Evolutionary conservation across 2,113 vertebrate genomes (phyloP).

Genomic region (Cynopterus brachyotis): DNA sequence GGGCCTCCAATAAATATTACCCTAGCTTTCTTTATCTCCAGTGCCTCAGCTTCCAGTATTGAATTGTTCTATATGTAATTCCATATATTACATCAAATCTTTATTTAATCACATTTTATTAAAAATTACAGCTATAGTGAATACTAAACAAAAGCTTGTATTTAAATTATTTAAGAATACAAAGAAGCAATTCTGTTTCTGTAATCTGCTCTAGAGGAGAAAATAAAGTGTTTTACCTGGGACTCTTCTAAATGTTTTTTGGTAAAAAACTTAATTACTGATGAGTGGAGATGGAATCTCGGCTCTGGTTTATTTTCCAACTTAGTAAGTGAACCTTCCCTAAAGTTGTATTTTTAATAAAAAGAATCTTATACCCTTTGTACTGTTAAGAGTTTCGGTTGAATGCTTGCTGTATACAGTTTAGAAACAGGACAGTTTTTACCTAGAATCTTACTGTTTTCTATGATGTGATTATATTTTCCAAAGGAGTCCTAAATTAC

Average conservation of each 20-base stretch:
- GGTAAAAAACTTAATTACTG: background rate
- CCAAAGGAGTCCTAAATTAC: background rate
- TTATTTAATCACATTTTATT: background rate
- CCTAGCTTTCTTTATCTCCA: background rate
- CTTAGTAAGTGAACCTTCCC: background rate
- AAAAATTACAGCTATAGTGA: background rate
- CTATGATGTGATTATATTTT: background rate
- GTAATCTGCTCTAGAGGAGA: background rate
- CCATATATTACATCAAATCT: background rate
- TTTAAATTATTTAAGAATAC: slow-evolving; percentile 41
- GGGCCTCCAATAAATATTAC: background rate
- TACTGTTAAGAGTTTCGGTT: background rate
- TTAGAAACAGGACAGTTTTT: background rate
- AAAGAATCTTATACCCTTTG: background rate
- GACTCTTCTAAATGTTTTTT: background rate
- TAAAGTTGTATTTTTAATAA: background rate
- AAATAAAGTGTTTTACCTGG: background rate
- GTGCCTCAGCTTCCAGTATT: background rate
- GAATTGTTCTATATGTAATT: background rate
- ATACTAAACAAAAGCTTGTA: background rate
- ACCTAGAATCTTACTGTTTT: slow-evolving; percentile 7
- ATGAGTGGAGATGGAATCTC: background rate
- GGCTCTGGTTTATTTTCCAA: background rate
- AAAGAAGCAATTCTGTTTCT: background rate
- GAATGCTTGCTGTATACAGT: background rate